A percentile compares a stretch with the other conserved stretches of the same genome.
phyloP scores from a whole-genome alignment of 2,113 vertebrate species.

The Ptilorrhoa leucosticta region DNA sequence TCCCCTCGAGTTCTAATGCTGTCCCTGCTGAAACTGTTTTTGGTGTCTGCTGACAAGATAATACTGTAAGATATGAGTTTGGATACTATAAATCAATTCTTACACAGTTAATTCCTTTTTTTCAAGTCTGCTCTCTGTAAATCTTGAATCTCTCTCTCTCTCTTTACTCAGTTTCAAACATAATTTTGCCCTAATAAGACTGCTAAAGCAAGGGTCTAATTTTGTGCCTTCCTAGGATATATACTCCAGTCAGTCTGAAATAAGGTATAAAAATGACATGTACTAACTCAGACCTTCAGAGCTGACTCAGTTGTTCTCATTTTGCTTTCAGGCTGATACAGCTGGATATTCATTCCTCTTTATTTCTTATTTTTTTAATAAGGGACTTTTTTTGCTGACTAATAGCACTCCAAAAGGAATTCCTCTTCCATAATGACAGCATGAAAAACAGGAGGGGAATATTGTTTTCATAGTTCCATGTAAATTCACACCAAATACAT shows the following conservation, averaged over 20 bases:
- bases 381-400: neutral
- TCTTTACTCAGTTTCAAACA: neutral
- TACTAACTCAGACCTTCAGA: neutral
- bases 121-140: neutral
- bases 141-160: neutral
- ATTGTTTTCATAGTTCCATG: neutral
- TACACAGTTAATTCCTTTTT: neutral
- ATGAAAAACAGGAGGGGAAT: neutral
- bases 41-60: neutral
- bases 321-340: neutral
- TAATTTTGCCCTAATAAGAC: neutral
- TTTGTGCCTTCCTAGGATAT: neutral
- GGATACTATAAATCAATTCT: neutral
- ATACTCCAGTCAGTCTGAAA: neutral
- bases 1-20: neutral
- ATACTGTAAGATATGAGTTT: neutral
- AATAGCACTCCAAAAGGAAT: neutral
- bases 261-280: neutral
- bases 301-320: neutral
- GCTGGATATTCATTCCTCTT: rapidly evolving
- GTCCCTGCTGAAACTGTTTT: neutral
- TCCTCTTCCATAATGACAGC: neutral
- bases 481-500: neutral
- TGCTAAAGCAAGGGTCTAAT: neutral
- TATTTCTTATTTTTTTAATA: neutral